Evolutionary conservation across 2,888 invertebrate species (phyloP).

Genomic region (Cosmia trapezina): DNA sequence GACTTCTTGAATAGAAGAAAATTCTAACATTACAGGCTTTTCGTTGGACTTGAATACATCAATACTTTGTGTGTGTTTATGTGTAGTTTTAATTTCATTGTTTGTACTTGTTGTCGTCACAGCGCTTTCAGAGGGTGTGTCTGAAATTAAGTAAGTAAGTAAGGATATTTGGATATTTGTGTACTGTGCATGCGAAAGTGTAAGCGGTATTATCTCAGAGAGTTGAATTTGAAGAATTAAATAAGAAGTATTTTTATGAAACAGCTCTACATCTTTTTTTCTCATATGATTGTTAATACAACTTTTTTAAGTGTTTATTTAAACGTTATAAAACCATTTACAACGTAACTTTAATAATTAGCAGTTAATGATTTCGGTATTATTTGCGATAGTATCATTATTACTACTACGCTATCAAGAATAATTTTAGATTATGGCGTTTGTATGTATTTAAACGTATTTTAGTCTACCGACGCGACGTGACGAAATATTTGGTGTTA

Average conservation of each 20-base stretch:
- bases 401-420: neutral
- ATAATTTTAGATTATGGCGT: neutral
- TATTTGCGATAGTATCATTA: neutral
- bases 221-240: neutral
- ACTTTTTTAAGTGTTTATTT: neutral
- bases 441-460: neutral
- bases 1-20: conserved; percentile 6
- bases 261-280: too few species aligned
- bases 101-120: conserved; percentile 4
- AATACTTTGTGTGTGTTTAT: neutral
- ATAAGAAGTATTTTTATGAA: neutral
- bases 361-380: conserved; percentile 4
- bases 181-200: conserved; percentile 16
- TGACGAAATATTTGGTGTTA: neutral
- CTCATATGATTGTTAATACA: neutral
- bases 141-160: conserved; percentile 46
- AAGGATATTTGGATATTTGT: conserved; percentile 29
- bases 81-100: conserved; percentile 3
- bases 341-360: neutral
- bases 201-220: conserved; percentile 27
- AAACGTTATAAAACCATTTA: neutral
- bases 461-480: neutral
- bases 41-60: conserved; percentile 22
- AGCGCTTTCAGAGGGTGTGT: conserved; percentile 26
- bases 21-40: conserved; percentile 1